phyloP scores from a whole-genome alignment of 2,113 vertebrate genomes.

The Helogale parvula region DNA sequence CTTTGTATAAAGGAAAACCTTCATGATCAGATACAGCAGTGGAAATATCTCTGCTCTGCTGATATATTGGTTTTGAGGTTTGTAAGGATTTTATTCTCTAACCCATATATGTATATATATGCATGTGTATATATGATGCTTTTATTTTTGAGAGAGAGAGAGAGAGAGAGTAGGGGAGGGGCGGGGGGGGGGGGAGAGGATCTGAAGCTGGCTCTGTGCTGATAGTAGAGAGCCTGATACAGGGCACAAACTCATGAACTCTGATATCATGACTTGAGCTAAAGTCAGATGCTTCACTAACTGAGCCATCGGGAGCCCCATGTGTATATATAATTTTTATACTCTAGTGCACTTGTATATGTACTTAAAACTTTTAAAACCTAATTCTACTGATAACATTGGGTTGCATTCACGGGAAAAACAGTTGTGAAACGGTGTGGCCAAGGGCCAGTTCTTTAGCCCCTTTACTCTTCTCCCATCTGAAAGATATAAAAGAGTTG shows the following conservation, averaged over 20 bases:
- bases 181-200: too few relatives aligned
- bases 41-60: slow-evolving; percentile 42
- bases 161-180: too few relatives aligned
- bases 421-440: not conserved
- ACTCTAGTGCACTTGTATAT: not conserved
- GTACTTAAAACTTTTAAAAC: not conserved
- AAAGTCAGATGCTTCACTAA: too few relatives aligned
- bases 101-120: not conserved
- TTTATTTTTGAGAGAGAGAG: too few relatives aligned
- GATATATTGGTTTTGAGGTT: slow-evolving; percentile 73
- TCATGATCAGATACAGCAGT: slow-evolving; percentile 37
- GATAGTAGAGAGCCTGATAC: too few relatives aligned
- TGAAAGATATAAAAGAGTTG: not conserved
- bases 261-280: too few relatives aligned
- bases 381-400: not conserved
- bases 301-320: too few relatives aligned
- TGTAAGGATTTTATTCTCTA: slow-evolving; percentile 39
- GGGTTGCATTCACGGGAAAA: not conserved
- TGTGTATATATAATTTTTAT: not conserved
- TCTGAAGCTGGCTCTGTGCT: too few relatives aligned
- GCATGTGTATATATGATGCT: not conserved
- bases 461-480: not conserved
- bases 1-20: slow-evolving; percentile 69
- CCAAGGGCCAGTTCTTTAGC: not conserved
- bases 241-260: too few relatives aligned